Evolutionary conservation across 37 sponge, comb jelly and placozoan species (phyloP), one percentile per base, ranked within the genome.

Genomic region (Amphimedon queenslandica): DNA sequence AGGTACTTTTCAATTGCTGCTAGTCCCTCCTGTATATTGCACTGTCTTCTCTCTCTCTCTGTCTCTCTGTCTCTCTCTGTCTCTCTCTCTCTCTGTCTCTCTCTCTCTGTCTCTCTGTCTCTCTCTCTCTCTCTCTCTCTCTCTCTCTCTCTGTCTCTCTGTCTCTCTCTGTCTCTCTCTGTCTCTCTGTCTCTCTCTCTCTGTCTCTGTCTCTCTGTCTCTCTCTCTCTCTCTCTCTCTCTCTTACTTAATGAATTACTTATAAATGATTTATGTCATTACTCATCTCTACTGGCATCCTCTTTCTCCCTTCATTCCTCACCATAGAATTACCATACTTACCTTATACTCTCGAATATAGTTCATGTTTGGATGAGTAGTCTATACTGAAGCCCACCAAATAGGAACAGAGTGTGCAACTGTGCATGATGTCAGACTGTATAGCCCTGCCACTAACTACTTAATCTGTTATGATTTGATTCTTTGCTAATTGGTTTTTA

Each of bases 91-190:
- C 64, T 20, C 33, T 41, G 51, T 40, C 53, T 31, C 33, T 40
- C 66, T 41, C 76, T 40, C 53, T 24, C 53, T 40, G 51, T 63
- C 76, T 24, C 33, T 60, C 76, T 42, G 28, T 24, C 73, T 23
- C 53, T 30, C 73, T 29, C 53, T 56, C 58, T 29, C 73, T 29
- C 64, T 30, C 76, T 30, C 76, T 37, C 66, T 74, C 31, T 74
- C n/a, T 60, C 29, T 74, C 63, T 63, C 30, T 57, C 58, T 42
- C 39, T 39, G 6, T 34, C 41, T 6, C 56, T 33, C 60, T 43
- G 58, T 55, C 78, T n/a, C n/a, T n/a, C n/a, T n/a, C n/a, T n/a
- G n/a, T n/a, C 28, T 18, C 24, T 63, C 24, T 63, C 64, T 63
- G 10, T 18, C 64, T 18, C 28, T 18, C n/a, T n/a, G 10, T 63